These are phyloP conservation scores for Tetragnatha montana DNA, from an alignment of 2,888 invertebrate genomes.

Conservation along the genomic window DNA sequence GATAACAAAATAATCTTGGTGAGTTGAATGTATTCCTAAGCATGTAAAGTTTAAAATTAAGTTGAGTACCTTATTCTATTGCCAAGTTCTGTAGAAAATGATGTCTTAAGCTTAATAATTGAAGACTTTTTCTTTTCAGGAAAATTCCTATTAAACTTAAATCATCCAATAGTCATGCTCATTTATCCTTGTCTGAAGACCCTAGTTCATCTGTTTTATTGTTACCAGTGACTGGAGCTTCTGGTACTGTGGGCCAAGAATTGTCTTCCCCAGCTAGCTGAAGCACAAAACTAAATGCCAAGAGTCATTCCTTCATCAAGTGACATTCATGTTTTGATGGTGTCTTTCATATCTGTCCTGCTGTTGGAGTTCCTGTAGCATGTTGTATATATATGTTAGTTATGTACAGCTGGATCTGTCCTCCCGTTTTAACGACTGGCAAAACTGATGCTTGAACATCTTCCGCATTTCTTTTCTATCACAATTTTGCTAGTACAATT, in stretches of 20 bases:
- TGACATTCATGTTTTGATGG: constrained; percentile 69
- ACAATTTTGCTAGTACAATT: constrained; percentile 56
- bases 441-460: constrained; percentile 57
- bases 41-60: too few relatives aligned
- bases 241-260: constrained; percentile 68
- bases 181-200: constrained; percentile 68
- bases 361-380: constrained; percentile 70
- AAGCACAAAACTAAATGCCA: constrained; percentile 67
- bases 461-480: constrained; percentile 64
- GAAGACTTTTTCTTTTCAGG: constrained; percentile 35
- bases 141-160: constrained; percentile 61
- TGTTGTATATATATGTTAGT: constrained; percentile 67
- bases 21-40: too few relatives aligned
- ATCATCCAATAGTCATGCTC: constrained; percentile 70
- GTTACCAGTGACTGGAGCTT: constrained; percentile 65
- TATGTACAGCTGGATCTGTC: constrained; percentile 70
- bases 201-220: constrained; percentile 66
- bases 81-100: background rate
- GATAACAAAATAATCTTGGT: too few relatives aligned
- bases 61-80: background rate
- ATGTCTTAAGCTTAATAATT: background rate
- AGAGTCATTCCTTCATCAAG: constrained; percentile 68
- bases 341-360: constrained; percentile 71
- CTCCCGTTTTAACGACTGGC: constrained; percentile 65
- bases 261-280: constrained; percentile 70